Conservation (phyloP, 2,113 vertebrate genomes). For the Pedetes capensis region DNA sequence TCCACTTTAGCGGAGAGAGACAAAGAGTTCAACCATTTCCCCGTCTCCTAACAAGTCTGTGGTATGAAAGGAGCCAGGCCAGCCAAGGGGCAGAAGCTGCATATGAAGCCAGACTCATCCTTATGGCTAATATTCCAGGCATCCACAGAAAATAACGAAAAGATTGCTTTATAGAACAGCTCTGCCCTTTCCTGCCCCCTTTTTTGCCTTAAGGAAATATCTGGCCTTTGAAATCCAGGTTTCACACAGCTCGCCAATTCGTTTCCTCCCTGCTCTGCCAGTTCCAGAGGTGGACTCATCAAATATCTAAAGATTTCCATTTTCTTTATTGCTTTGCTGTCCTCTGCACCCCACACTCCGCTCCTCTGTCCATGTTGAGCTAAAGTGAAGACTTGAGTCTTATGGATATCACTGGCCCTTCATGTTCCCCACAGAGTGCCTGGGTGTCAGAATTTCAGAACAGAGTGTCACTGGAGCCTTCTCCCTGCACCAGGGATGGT, state of each 20-base stretch:
- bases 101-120: not conserved
- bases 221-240: slow-evolving; percentile 44
- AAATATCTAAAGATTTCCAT: slow-evolving; percentile 49
- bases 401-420: slow-evolving; percentile 19
- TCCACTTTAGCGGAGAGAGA: not conserved
- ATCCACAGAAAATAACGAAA: not conserved
- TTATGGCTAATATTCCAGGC: not conserved
- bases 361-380: not conserved
- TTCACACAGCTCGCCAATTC: not conserved
- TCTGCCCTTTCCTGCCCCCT: not conserved
- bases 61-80: fast-evolving
- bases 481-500: not conserved
- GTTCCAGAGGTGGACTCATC: not conserved
- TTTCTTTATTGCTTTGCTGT: slow-evolving; percentile 57
- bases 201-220: not conserved
- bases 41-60: not conserved
- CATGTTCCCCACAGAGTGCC: not conserved
- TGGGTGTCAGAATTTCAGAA: slow-evolving; percentile 8
- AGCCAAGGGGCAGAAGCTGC: not conserved
- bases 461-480: slow-evolving; percentile 51
- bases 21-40: too few species aligned
- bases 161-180: not conserved
- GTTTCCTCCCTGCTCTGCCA: not conserved
- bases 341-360: slow-evolving; percentile 32
- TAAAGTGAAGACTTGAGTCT: slow-evolving; percentile 29